Evolutionary conservation across 64 coral and sea anemone species (phyloP).

Genomic region (Pocillopora verrucosa): DNA sequence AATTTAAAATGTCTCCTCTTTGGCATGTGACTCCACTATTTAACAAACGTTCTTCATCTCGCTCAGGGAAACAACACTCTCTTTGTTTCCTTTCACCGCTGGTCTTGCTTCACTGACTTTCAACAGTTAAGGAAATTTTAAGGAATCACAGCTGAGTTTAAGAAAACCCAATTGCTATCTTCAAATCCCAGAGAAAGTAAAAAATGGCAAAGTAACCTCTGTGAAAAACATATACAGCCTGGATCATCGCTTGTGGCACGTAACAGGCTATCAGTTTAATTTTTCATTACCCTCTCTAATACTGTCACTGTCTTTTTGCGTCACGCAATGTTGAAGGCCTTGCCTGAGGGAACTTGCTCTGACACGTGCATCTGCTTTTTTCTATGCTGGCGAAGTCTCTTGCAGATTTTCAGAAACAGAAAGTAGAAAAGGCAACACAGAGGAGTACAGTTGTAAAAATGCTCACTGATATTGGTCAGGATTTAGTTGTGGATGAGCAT

Average conservation of each 20-base stretch:
- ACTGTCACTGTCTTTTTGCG: background rate
- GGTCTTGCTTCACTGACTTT: background rate
- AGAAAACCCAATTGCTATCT: background rate
- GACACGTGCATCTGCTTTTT: background rate
- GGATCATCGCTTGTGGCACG: background rate
- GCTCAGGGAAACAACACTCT: background rate
- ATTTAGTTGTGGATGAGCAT: background rate
- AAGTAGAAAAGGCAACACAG: background rate
- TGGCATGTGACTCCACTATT: no score
- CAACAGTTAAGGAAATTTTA: background rate
- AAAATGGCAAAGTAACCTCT: no score
- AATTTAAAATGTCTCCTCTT: no score
- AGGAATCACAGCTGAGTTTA: background rate
- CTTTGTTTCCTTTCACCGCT: background rate
- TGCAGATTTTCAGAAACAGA: slow-evolving; percentile 2
- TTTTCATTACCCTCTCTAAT: background rate
- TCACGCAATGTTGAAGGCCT: background rate
- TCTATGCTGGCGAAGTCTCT: background rate
- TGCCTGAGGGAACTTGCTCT: background rate
- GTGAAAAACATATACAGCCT: background rate
- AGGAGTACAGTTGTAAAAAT: background rate
- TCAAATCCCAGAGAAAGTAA: background rate
- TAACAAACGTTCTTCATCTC: no score
- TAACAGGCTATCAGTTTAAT: background rate
- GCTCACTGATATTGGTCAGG: background rate